Conservation (phyloP, 1,140 invertebrate species). For the Radopholus similis region DNA sequence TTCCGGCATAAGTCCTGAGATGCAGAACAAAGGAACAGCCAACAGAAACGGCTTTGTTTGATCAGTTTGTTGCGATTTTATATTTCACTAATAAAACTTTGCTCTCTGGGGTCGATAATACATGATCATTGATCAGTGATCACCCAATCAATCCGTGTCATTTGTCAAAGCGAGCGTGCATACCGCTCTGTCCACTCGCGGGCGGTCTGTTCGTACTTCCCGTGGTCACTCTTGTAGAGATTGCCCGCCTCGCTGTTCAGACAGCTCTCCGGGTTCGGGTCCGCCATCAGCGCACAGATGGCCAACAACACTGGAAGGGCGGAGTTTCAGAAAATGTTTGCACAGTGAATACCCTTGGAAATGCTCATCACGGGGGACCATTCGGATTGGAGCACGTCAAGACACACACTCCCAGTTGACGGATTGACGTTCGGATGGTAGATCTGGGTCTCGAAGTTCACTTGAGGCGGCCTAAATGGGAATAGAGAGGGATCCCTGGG, state of each 20-base stretch:
- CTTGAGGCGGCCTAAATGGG: conserved; percentile 76
- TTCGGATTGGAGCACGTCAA: conserved; percentile 95
- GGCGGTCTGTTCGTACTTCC: conserved; percentile 87
- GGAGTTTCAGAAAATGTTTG: background rate
- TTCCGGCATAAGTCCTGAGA: too few relatives aligned
- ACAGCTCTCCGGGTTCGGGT: conserved; percentile 95
- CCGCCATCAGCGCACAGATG: conserved; percentile 93
- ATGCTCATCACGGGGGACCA: conserved; percentile 98
- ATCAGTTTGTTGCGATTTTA: too few relatives aligned
- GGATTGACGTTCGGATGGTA: conserved; percentile 99
- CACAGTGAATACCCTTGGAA: conserved; percentile 76
- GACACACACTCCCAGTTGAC: conserved; percentile 98
- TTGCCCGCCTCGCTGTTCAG: conserved; percentile 94
- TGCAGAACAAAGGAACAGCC: too few relatives aligned
- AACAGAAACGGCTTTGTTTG: too few relatives aligned
- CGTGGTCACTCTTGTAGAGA: conserved; percentile 95
- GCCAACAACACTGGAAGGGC: conserved; percentile 79
- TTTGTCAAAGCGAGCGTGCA: too few relatives aligned
- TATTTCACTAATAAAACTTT: too few relatives aligned
- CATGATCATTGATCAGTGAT: too few relatives aligned
- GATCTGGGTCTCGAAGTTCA: conserved; percentile 96
- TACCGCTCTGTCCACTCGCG: conserved; percentile 96
- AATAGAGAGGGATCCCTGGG: too few relatives aligned
- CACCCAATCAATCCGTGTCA: too few relatives aligned
- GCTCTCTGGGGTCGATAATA: too few relatives aligned